Evolutionary conservation across 1,140 invertebrate species (phyloP).

Genomic region (Phortica variegata): DNA sequence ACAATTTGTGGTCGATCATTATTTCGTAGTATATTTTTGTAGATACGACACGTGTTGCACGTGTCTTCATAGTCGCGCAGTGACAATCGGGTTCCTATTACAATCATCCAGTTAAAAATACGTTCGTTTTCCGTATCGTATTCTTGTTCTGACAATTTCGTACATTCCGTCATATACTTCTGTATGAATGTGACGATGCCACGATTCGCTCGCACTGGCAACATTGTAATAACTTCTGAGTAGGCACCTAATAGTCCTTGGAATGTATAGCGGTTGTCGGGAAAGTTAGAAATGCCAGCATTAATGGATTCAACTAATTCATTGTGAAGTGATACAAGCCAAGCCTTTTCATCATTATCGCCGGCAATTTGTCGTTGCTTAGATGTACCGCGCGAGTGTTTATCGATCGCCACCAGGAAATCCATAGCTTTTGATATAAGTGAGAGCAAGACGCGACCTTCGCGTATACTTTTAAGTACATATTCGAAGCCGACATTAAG

Average conservation of each 20-base stretch:
- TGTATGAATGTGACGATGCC: constrained; percentile 34
- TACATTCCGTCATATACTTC: constrained; percentile 36
- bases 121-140: constrained; percentile 49
- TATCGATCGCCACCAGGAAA: no score
- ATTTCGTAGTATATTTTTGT: constrained; percentile 28
- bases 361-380: no score
- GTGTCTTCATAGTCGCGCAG: constrained; percentile 34
- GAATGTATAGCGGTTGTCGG: no score
- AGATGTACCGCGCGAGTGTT: no score
- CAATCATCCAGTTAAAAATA: constrained; percentile 50
- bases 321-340: no score
- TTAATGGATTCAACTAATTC: no score
- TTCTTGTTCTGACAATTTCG: constrained; percentile 30
- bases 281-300: no score
- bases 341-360: no score
- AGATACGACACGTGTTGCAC: constrained; percentile 24
- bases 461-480: no score
- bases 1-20: constrained; percentile 51
- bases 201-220: constrained; percentile 13
- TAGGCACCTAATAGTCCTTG: constrained; percentile 35
- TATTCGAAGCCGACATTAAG: no score
- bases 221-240: constrained; percentile 38
- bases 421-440: no score
- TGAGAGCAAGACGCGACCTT: no score
- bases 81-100: constrained; percentile 38